Evolutionary conservation across 37 sponge, comb jelly and placozoan genomes (phyloP), one percentile per base, ranked within the genome.

Genomic region (Chondrosia reniformis): DNA sequence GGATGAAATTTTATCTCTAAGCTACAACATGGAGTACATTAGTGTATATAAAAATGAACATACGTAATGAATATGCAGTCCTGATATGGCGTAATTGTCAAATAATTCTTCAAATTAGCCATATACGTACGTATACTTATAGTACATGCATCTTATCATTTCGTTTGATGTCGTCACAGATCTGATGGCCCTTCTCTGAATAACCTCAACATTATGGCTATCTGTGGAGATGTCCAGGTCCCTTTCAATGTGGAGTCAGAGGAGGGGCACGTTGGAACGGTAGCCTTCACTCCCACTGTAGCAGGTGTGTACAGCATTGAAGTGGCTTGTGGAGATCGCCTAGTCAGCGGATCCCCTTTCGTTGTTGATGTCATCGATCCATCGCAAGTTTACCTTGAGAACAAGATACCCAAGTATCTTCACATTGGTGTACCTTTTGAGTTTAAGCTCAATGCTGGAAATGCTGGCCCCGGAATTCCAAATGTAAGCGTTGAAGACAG

Each of bases 301-400:
- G 78, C 89, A 17, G 89, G 89, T 46, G 46, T 46, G 10, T 82
- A 89, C 69, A 79, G 80, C 4, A 59, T 93, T 38, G 87, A 83
- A 46, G 87, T 93, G 4, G 81, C 78, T 75, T 89, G 84, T 46
- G 81, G 61, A 15, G 84, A 82, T 45, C 33, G 66, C 33, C 76
- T 84, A 2, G 75, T 93, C 28, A 62, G 78, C 3, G 90, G 90
- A 13, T 77, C 74, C 25, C 92, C 92, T n/a, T 87, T 91, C 56
- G 30, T 27, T 0, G 74, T 91, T 10, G 24, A 62, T 25, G 92
- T 80, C 2, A 56, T 76, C n/a, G 85, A 89, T 62, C 85, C 89
- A 7, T 81, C 78, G 15, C 69, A 73, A 40, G 74, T 80, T 54
- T 58, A 55, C 27, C 79, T 81, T 30, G 37, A 57, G 44, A 84